Base-by-base conservation (phyloP, 2,797 vertebrate species). In the Choloepus didactylus region DNA sequence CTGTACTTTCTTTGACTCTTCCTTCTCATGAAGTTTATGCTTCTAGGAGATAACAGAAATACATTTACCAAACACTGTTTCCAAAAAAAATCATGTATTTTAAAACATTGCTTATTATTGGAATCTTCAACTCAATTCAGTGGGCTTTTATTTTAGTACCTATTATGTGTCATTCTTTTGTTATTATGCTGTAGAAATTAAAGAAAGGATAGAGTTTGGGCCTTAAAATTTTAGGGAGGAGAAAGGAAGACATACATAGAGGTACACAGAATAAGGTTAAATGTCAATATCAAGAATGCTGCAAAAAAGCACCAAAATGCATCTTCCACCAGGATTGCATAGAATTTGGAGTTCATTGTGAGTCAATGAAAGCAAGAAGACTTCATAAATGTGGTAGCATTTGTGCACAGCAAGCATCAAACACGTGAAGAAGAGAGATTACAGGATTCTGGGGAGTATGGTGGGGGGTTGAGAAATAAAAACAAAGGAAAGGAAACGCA, bases 251-350 rank as follows among this genome's bases (percentile, higher is more conserved):
- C 25, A 21, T 3, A 25, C 6, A 25, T 8, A 49, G 3, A 94
- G 44, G 66, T 6, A 80, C 12, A 91, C n/a, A 66, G 83, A 87
- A 60, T 77, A 77, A 93, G 31, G 75, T 69, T 87, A n/a, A 87
- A 59, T 44, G 62, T 62, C 15, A 31, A 38, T 64, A 80, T 77
- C 56, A 60, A 84, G 9, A 23, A 5, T 38, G 23, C 3, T 70
- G 9, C 6, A 69, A 56, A 93, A 60, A 64, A 41, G 8, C 51
- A 77, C 46, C 54, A 77, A n/a, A 83, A 64, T 80, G n/a, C 16
- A 19, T 44, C 31, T 69, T 85, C 60, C 11, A 60, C 10, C 3
- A 88, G 15, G 6, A 84, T 19, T 79, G 11, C 12, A 49, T 2
- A 60, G 29, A 93, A 80, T 66, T 31, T 46, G 31, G 41, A 77